Percentiles rank a stretch among this genome's conserved stretches.
phyloP scores from a whole-genome alignment of 2,797 vertebrate species.

The Clarias pachynema region DNA sequence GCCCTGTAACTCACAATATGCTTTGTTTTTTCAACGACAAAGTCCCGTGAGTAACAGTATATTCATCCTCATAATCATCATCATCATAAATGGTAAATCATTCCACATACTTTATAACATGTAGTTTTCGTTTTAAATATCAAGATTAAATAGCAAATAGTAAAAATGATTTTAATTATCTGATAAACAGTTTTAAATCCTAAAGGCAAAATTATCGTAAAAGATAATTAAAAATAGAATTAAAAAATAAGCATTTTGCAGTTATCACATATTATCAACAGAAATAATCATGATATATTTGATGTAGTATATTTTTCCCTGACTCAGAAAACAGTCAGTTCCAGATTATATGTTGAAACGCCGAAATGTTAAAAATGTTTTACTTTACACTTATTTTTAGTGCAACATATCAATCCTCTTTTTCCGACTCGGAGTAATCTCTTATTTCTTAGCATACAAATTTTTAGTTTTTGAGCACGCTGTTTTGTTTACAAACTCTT shows the following conservation, averaged over 20 bases:
- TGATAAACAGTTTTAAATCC: neutral
- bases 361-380: neutral
- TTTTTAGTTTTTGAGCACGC: neutral
- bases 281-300: no score
- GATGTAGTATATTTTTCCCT: neutral
- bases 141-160: neutral
- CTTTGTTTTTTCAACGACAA: neutral
- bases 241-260: neutral
- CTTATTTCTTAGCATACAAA: neutral
- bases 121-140: neutral
- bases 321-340: neutral
- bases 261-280: neutral
- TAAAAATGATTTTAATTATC: neutral
- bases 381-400: neutral
- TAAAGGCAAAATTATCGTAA: neutral
- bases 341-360: neutral
- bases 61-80: neutral
- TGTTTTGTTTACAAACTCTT: neutral
- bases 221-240: no score
- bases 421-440: neutral
- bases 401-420: no score
- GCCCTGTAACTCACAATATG: no score
- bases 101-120: neutral
- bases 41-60: neutral
- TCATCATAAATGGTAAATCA: neutral